Evolutionary conservation across 2,888 invertebrate genomes (phyloP).

Genomic region (Brachyopa scutellaris): DNA sequence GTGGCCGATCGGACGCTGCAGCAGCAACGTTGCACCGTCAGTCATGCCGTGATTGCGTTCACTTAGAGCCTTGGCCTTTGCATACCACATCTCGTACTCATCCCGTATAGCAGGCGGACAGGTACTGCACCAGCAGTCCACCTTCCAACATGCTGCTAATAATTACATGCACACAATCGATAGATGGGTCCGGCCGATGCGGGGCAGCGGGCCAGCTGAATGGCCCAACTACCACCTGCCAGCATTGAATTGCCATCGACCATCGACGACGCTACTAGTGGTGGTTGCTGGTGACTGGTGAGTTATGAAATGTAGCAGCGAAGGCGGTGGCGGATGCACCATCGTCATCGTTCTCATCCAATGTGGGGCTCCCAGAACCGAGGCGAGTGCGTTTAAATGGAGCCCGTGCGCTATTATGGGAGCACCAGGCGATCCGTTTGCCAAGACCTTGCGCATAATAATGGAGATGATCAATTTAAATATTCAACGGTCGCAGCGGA

Average conservation of each 20-base stretch:
- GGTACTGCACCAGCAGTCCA: conserved; percentile 69
- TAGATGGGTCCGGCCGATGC: neutral
- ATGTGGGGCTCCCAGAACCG: conserved; percentile 46
- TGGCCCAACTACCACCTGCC: conserved; percentile 57
- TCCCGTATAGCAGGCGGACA: conserved; percentile 61
- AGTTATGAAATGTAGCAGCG: conserved; percentile 70
- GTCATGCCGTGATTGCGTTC: conserved; percentile 63
- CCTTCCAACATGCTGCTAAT: conserved; percentile 72
- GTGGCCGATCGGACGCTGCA: conserved; percentile 40
- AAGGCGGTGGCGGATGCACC: conserved; percentile 59
- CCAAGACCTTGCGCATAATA: conserved; percentile 71
- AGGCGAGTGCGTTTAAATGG: conserved; percentile 34
- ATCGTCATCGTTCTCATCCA: conserved; percentile 47
- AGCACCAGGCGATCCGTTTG: conserved; percentile 38
- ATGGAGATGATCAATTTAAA: conserved; percentile 82
- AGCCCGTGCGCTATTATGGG: conserved; percentile 17
- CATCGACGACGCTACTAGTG: too few species aligned
- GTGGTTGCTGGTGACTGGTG: conserved; percentile 37
- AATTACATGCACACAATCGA: conserved; percentile 72
- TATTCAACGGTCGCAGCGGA: conserved; percentile 74
- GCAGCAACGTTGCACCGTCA: conserved; percentile 39
- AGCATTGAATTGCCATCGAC: conserved; percentile 52
- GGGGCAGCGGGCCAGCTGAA: neutral
- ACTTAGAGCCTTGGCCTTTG: conserved; percentile 62
- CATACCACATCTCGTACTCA: conserved; percentile 61